phyloP scores from a whole-genome alignment of 2,888 invertebrate species.

The Pogonocherus hispidulus region DNA sequence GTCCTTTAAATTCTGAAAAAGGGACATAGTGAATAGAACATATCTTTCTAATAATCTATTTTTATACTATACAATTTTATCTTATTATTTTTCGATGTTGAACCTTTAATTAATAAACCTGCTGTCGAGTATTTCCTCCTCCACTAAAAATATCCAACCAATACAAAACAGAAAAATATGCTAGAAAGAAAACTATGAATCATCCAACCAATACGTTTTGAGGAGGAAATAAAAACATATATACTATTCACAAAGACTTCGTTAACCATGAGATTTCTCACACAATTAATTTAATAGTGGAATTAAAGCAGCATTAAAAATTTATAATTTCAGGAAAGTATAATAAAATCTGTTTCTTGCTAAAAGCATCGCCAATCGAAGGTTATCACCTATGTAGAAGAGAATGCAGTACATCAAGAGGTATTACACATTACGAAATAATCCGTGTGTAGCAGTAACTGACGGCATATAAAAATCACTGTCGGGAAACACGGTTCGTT shows the following conservation, averaged over 20 bases:
- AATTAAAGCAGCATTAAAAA: slow-evolving; percentile 15
- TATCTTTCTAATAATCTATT: no score
- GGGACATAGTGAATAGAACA: no score
- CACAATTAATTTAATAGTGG: no score
- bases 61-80: no score
- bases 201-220: no score
- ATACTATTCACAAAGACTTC: slow-evolving; percentile 35
- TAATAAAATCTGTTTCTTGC: slow-evolving; percentile 8
- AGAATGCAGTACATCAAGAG: slow-evolving; percentile 14
- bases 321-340: slow-evolving; percentile 4
- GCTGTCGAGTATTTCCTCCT: no score
- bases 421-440: slow-evolving; percentile 9
- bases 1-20: no score
- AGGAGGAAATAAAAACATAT: slow-evolving; percentile 27
- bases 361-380: background rate
- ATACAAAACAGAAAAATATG: no score
- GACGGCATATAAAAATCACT: background rate
- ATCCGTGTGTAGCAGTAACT: slow-evolving; percentile 5
- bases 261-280: slow-evolving; percentile 35
- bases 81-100: no score
- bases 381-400: background rate
- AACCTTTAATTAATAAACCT: no score
- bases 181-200: no score
- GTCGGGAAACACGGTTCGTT: slow-evolving; percentile 42
- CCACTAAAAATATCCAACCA: no score